A percentile compares a stretch with the other conserved stretches of the same genome.
These are phyloP conservation scores for Leptodactylus fallax DNA, from an alignment of 2,797 vertebrate genomes.

Conservation along the genomic window DNA sequence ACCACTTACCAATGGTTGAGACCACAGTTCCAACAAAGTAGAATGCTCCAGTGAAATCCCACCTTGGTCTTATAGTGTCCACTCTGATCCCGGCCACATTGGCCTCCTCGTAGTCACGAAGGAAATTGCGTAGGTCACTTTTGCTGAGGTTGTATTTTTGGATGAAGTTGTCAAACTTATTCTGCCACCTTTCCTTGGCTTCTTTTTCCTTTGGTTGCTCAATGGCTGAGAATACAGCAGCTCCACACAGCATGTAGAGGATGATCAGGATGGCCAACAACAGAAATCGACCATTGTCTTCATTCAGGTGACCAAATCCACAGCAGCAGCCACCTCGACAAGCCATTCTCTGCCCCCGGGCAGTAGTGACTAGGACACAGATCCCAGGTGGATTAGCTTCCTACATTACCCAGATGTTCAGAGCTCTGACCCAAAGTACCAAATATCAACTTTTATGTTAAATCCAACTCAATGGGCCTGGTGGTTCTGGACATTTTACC, in stretches of 20 bases:
- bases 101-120: constrained; percentile 90
- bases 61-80: constrained; percentile 84
- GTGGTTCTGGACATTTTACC: not conserved
- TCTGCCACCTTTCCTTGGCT: constrained; percentile 87
- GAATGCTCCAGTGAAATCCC: constrained; percentile 94
- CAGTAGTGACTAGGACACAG: not conserved
- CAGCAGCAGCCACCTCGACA: constrained; percentile 78
- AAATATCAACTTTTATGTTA: not conserved
- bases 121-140: constrained; percentile 83
- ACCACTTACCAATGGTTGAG: constrained; percentile 89
- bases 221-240: constrained; percentile 92
- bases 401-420: not conserved
- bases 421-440: not conserved
- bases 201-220: constrained; percentile 88
- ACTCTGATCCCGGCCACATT: constrained; percentile 87
- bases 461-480: not conserved
- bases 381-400: not conserved
- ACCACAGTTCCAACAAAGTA: constrained; percentile 97
- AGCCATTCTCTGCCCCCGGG: constrained; percentile 79
- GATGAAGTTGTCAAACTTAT: constrained; percentile 86
- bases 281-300: constrained; percentile 91
- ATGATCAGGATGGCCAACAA: constrained; percentile 86
- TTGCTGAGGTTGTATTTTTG: constrained; percentile 86
- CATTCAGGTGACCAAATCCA: constrained; percentile 81
- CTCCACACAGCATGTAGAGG: constrained; percentile 89